Evolutionary conservation across 1,140 invertebrate species (phyloP).

Genomic region (Aphis craccivora): DNA sequence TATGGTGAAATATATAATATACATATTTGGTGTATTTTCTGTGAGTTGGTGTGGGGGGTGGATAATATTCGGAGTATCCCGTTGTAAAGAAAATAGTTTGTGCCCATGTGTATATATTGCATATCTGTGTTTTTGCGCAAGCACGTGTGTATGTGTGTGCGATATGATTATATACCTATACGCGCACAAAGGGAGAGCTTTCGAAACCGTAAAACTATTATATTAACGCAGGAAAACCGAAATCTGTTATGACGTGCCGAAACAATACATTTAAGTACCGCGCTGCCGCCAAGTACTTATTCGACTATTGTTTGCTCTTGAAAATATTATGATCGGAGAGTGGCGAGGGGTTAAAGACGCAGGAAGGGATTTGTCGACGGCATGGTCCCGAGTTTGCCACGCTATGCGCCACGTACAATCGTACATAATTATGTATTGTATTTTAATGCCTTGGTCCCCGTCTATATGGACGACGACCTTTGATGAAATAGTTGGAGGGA

Average conservation of each 20-base stretch:
- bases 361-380: neutral
- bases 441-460: neutral
- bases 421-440: neutral
- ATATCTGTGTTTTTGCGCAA: neutral
- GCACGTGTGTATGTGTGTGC: neutral
- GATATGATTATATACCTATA: neutral
- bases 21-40: too few relatives aligned
- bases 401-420: neutral
- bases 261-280: constrained; percentile 23
- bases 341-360: neutral
- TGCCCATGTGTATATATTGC: neutral
- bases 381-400: neutral
- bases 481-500: neutral
- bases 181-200: neutral
- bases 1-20: too few relatives aligned
- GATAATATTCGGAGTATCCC: neutral
- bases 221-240: constrained; percentile 34
- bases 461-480: neutral
- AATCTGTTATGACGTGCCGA: constrained; percentile 36
- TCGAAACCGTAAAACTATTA: constrained; percentile 25
- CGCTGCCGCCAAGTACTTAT: constrained; percentile 1
- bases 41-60: neutral
- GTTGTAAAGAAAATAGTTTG: neutral
- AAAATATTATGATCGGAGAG: neutral
- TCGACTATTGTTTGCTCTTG: neutral